Evolutionary conservation across 2,797 vertebrate genomes (phyloP), one percentile per base, ranked within the genome.

Genomic region (Callimico goeldii): DNA sequence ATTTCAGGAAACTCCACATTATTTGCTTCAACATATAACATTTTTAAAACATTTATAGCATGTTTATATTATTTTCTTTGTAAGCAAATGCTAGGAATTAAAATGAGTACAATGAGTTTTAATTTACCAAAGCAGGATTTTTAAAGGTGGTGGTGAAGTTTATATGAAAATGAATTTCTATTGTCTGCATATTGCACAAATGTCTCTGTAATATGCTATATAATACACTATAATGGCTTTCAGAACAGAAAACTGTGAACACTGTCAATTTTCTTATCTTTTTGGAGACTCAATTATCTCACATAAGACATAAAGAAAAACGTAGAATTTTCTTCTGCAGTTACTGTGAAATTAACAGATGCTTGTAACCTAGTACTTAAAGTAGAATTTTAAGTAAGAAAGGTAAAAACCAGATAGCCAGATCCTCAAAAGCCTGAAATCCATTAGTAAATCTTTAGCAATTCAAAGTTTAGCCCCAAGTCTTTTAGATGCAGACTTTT

Each of bases 371-470:
- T 52, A 88, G 22, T 41, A 46, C 75, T 48, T 67, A 90, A 61
- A 92, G 6, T 67, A 77, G 39, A 95, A 90, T 93, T 91, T 95
- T 91, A 88, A 97, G 72, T 67, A 85, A 61, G n/a, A 96, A 88
- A 81, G 5, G 14, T 79, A 87, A 92, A 91, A 94, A 55, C 1
- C 20, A 84, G 22, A 57, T 64, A 73, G 5, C 52, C 52, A 43
- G 4, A 43, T 20, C 52, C 43, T 46, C 10, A n/a, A 28, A 81
- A 48, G 5, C 10, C 5, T 81, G 43, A 10, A 19, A 55, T 72
- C 9, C 58, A 61, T 80, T 43, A 85, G 52, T 33, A 92, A 92
- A 76, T 76, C 91, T 81, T 80, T 93, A 64, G 86, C 39, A 41
- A 2, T 80, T 28, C 55, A 72, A 58, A 85, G 28, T 61, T 76